Evolutionary conservation across 1,140 invertebrate genomes (phyloP).

Genomic region (Atta cephalotes): DNA sequence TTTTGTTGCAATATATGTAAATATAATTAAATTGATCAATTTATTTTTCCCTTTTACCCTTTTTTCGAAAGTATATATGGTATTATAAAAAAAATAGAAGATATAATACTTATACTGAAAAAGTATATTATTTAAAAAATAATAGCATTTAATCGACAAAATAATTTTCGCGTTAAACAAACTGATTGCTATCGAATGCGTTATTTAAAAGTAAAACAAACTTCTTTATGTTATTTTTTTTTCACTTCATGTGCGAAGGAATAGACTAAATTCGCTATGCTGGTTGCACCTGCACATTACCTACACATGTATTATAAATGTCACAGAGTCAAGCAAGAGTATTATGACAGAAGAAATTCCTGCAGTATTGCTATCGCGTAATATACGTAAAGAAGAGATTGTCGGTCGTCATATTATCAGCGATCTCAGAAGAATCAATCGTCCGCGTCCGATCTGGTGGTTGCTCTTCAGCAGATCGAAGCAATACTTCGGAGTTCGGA

Average conservation of each 20-base stretch:
- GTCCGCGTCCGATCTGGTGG: slow-evolving; percentile 40
- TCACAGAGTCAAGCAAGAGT: neutral
- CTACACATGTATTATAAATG: neutral
- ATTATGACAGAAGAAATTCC: slow-evolving; percentile 15
- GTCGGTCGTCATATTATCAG: neutral
- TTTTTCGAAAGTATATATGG: neutral
- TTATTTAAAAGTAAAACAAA: neutral
- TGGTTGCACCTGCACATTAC: neutral
- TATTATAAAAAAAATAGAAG: too few species aligned
- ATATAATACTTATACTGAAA: neutral
- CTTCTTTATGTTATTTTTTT: neutral
- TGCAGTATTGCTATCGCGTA: neutral
- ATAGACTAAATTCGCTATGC: neutral
- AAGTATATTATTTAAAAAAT: neutral
- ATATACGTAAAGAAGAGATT: neutral
- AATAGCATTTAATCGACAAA: neutral
- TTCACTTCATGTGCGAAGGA: neutral
- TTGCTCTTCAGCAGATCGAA: neutral
- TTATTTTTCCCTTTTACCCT: neutral
- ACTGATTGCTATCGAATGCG: neutral
- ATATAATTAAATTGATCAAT: neutral
- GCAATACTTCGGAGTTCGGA: slow-evolving; percentile 16
- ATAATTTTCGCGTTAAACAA: neutral
- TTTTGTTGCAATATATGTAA: neutral
- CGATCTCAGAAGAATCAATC: slow-evolving; percentile 30